A percentile compares a stretch with the other conserved stretches of the same genome.
Evolutionary conservation across 1,140 invertebrate species (phyloP).

Genomic region (Drosophila pruinosa): DNA sequence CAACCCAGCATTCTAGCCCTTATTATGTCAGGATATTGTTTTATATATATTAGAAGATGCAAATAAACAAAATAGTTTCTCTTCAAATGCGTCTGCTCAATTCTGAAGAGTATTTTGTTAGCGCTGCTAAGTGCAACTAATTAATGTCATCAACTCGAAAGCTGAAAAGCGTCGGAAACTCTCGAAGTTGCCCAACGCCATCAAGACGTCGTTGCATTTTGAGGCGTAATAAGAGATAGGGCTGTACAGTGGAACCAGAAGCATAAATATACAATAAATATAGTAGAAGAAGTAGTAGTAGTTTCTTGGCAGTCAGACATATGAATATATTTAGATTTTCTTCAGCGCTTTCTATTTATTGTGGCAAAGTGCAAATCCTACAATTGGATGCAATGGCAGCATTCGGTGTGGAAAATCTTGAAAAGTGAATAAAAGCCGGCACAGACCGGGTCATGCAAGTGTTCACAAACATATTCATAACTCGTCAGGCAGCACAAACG

Average conservation of each 20-base stretch:
- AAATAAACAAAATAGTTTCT: not conserved
- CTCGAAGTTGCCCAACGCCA: not conserved
- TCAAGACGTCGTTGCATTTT: constrained; percentile 3
- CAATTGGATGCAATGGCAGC: not conserved
- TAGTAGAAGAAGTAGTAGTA: too few species aligned
- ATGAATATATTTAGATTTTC: not conserved
- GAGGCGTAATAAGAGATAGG: constrained; percentile 24
- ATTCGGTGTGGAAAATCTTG: not conserved
- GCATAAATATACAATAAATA: too few species aligned
- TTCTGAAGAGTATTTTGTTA: not conserved
- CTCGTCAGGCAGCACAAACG: constrained; percentile 65
- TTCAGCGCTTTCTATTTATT: not conserved
- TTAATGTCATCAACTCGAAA: constrained; percentile 33
- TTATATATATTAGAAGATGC: not conserved
- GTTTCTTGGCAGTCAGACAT: too few species aligned
- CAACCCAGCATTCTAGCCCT: too few species aligned
- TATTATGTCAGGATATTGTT: too few species aligned
- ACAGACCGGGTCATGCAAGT: not conserved
- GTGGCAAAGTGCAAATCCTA: not conserved
- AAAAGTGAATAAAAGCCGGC: constrained; percentile 1
- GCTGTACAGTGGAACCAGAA: not conserved
- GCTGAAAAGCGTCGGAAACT: not conserved
- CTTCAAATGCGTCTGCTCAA: not conserved
- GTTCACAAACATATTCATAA: constrained; percentile 59
- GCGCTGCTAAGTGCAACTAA: constrained; percentile 40